Evolutionary conservation across 2,113 vertebrate genomes (phyloP).

Genomic region (Sciurus niger): DNA sequence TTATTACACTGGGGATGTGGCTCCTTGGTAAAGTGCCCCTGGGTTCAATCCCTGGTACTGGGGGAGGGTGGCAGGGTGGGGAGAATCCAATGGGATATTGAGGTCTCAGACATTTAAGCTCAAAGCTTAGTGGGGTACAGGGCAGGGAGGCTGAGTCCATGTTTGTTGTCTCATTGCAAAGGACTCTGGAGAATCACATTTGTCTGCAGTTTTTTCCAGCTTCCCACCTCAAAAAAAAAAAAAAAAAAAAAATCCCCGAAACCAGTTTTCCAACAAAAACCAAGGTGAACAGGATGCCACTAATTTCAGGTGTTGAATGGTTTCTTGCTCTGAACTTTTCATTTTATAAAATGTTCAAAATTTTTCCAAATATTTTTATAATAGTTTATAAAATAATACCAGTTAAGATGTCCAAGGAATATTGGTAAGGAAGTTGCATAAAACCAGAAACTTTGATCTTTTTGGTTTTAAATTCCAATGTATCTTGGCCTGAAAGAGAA

Average conservation of each 20-base stretch:
- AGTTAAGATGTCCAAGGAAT: neutral
- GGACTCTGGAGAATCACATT: neutral
- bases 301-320: neutral
- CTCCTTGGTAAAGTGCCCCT: too few relatives aligned
- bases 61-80: too few relatives aligned
- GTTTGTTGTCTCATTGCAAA: neutral
- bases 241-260: too few relatives aligned
- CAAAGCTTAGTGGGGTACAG: neutral
- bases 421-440: neutral
- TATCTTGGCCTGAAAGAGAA: constrained; percentile 18
- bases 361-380: neutral
- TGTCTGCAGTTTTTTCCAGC: neutral
- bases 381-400: constrained; percentile 2
- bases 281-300: neutral
- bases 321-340: constrained; percentile 19
- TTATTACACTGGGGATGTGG: too few relatives aligned
- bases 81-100: neutral
- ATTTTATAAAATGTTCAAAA: neutral
- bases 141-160: neutral
- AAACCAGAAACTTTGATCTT: neutral
- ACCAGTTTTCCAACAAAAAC: neutral
- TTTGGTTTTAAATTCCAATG: neutral
- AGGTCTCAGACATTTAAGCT: neutral
- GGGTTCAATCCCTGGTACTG: too few relatives aligned
- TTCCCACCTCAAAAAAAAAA: neutral